Evolutionary conservation across 2,888 invertebrate genomes (phyloP).

Genomic region (Lymantria dispar): DNA sequence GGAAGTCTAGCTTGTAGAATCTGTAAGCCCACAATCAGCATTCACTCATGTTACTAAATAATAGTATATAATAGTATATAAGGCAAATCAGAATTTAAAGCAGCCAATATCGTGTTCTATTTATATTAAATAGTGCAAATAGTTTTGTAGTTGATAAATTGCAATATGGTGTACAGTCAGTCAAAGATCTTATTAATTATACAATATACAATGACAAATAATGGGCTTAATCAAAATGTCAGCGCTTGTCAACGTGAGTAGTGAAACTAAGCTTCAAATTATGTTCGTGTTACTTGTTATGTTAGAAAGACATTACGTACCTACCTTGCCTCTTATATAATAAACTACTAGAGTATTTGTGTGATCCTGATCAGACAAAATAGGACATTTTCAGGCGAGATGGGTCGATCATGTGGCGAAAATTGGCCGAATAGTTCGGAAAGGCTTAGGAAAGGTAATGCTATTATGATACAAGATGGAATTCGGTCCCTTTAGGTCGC

Average conservation of each 20-base stretch:
- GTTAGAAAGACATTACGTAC: constrained; percentile 13
- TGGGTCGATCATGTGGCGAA: constrained; percentile 26
- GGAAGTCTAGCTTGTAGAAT: too few species aligned
- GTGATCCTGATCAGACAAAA: constrained; percentile 25
- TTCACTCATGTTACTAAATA: too few species aligned
- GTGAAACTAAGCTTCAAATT: constrained; percentile 20
- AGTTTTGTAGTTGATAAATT: constrained; percentile 27
- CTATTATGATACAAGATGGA: constrained; percentile 13
- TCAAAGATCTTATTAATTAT: constrained; percentile 40
- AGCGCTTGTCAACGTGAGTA: constrained; percentile 32
- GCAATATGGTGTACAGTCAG: constrained; percentile 17
- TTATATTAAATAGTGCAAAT: not conserved
- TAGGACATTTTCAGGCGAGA: constrained; percentile 15
- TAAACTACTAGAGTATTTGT: constrained; percentile 15
- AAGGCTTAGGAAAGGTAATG: constrained; percentile 9
- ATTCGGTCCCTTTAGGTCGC: constrained; percentile 6
- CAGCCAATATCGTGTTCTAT: too few species aligned
- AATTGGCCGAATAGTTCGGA: constrained; percentile 20
- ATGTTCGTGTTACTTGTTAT: constrained; percentile 19
- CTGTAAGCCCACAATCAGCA: too few species aligned
- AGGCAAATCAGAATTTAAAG: too few species aligned
- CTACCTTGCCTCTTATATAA: not conserved
- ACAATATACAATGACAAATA: constrained; percentile 36
- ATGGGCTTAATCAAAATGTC: constrained; percentile 48
- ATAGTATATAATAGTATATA: too few species aligned